phyloP scores from a whole-genome alignment of 2,888 invertebrate species.

The Girardia tigrina region DNA sequence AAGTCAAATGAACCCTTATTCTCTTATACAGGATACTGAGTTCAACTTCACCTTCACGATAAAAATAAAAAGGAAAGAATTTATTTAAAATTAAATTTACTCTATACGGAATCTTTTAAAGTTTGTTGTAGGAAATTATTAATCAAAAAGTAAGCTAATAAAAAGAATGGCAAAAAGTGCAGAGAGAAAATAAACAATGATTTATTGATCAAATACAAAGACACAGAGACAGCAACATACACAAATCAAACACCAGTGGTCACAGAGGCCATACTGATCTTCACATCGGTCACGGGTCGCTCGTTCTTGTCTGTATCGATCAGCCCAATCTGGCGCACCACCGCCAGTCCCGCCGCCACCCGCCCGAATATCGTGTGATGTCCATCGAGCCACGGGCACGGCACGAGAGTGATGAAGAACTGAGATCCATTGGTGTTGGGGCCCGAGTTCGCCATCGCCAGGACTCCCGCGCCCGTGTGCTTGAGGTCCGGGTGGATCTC shows the following conservation, averaged over 20 bases:
- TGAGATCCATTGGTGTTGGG: conserved; percentile 92
- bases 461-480: conserved; percentile 73
- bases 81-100: no score
- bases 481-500: conserved; percentile 83
- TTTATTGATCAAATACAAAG: no score
- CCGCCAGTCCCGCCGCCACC: conserved; percentile 71
- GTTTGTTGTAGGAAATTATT: no score
- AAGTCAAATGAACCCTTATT: no score
- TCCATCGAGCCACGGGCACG: conserved; percentile 91
- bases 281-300: background rate
- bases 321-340: conserved; percentile 76
- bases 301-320: conserved; percentile 69
- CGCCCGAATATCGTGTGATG: conserved; percentile 91
- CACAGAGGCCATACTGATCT: background rate
- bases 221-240: no score
- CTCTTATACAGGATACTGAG: no score
- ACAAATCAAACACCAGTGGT: background rate
- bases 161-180: no score
- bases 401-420: conserved; percentile 88
- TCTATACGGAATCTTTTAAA: no score
- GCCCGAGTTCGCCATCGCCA: conserved; percentile 96
- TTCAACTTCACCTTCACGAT: no score
- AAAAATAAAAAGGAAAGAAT: no score
- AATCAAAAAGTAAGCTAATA: no score
- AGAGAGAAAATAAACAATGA: no score